Evolutionary conservation across 2,797 vertebrate species (phyloP).

Genomic region (Oreochromis mossambicus): DNA sequence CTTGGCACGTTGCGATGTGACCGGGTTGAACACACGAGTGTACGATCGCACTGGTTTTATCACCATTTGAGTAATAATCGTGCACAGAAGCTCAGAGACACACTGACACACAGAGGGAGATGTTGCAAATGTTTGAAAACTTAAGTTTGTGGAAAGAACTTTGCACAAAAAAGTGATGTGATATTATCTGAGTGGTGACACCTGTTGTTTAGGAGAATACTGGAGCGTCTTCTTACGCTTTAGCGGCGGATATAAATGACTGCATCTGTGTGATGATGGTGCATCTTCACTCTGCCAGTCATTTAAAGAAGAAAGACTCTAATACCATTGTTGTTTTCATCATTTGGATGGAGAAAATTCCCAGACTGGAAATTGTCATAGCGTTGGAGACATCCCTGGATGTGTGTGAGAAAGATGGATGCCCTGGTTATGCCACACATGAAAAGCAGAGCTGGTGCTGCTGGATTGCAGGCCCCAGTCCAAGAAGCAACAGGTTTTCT

Average conservation of each 20-base stretch:
- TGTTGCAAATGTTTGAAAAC: background rate
- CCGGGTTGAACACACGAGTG: background rate
- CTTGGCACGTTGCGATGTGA: too few relatives aligned
- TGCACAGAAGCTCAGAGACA: rapidly evolving
- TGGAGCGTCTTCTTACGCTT: background rate
- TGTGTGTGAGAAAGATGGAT: background rate
- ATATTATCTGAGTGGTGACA: rapidly evolving
- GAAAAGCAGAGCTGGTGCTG: background rate
- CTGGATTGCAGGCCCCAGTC: background rate
- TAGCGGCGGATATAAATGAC: background rate
- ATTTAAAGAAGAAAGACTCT: background rate
- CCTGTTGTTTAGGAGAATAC: background rate
- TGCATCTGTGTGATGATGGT: background rate
- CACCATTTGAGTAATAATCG: background rate
- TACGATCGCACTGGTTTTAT: background rate
- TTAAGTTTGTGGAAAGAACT: background rate
- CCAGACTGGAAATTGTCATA: background rate
- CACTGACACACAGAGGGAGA: background rate
- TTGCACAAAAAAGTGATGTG: background rate
- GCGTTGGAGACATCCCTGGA: background rate
- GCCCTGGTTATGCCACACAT: background rate
- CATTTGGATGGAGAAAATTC: background rate
- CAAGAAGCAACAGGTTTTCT: background rate
- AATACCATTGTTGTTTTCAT: background rate
- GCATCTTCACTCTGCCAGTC: background rate